phyloP scores from a whole-genome alignment of 2,113 vertebrate species.

The Triplophysa tibetana region DNA sequence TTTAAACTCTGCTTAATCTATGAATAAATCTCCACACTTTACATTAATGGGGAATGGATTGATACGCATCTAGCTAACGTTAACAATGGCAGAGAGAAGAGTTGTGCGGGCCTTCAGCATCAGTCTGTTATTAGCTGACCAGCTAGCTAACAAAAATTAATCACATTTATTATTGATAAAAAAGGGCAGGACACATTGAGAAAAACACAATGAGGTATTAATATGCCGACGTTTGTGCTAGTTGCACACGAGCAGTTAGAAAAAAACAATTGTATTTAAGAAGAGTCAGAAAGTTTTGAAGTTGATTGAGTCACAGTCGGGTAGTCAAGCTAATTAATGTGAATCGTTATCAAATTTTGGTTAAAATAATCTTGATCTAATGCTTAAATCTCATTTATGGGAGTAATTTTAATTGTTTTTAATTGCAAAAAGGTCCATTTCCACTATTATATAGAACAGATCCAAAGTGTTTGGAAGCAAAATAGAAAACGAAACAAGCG shows the following conservation, averaged over 20 bases:
- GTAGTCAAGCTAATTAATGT: conserved; percentile 62
- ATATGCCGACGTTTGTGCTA: not conserved
- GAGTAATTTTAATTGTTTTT: not conserved
- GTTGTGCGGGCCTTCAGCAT: conserved; percentile 60
- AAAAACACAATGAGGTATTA: conserved; percentile 32
- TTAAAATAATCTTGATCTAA: conserved; percentile 8
- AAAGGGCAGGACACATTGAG: not conserved
- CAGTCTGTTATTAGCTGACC: conserved; percentile 49
- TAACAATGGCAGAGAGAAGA: conserved; percentile 60
- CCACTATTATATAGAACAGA: not conserved
- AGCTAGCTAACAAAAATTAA: conserved; percentile 48
- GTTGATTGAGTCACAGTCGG: conserved; percentile 33
- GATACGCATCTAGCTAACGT: conserved; percentile 52
- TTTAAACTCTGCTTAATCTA: not conserved
- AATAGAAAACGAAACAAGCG: not conserved
- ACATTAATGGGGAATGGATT: conserved; percentile 18
- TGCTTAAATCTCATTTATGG: not conserved
- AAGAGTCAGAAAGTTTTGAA: conserved; percentile 37
- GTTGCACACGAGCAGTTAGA: not conserved
- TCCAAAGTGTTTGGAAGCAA: conserved; percentile 4
- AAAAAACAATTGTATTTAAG: not conserved
- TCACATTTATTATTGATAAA: conserved; percentile 22
- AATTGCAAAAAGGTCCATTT: not conserved
- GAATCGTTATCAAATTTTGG: conserved; percentile 38
- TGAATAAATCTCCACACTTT: not conserved